These are phyloP conservation scores for Burhinus bistriatus DNA, from an alignment of 2,113 vertebrate genomes.

Conservation along the genomic window DNA sequence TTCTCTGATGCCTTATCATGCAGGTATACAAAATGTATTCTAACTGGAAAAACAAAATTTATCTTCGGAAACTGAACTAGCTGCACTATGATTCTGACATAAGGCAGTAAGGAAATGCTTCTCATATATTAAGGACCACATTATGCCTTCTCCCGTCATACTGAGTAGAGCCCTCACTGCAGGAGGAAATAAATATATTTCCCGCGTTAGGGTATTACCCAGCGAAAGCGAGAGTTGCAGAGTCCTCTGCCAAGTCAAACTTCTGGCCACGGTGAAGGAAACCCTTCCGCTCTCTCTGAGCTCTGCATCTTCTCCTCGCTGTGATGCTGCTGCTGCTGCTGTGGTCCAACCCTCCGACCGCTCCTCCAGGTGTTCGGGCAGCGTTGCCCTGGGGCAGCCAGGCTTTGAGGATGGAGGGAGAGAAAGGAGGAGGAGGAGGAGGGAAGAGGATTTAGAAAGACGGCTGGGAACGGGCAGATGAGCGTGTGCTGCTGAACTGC, in stretches of 20 bases:
- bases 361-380: accelerated
- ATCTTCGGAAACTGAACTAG: background rate
- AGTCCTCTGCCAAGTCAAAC: background rate
- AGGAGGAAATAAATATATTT: background rate
- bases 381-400: accelerated
- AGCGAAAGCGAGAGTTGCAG: background rate
- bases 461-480: no score
- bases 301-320: background rate
- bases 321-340: background rate
- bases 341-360: background rate
- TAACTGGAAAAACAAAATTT: background rate
- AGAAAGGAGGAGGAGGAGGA: background rate
- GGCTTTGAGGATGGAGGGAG: background rate
- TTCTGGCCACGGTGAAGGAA: background rate
- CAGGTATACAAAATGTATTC: background rate
- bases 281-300: background rate
- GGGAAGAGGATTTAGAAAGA: background rate
- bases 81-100: background rate
- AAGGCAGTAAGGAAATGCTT: background rate
- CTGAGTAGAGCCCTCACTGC: background rate
- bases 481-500: background rate
- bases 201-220: background rate
- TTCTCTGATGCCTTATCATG: background rate
- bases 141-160: accelerated
- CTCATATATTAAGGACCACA: accelerated